A percentile compares a stretch with the other conserved stretches of the same genome.
Conservation (phyloP, 2,888 invertebrate species). For the Rotaria sp. region DNA sequence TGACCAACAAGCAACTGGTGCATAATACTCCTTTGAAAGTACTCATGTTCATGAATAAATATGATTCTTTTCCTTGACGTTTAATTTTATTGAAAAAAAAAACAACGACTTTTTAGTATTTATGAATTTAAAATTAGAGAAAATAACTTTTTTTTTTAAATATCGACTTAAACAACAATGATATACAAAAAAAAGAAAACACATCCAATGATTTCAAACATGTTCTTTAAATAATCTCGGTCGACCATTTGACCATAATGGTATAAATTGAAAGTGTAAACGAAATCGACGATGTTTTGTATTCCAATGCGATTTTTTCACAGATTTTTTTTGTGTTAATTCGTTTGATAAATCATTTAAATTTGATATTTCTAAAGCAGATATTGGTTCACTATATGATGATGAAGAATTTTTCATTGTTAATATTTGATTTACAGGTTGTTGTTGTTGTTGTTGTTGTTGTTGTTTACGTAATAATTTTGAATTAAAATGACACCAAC, state of each 20-base stretch:
- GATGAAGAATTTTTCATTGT: neutral
- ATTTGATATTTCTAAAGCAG: neutral
- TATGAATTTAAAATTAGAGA: neutral
- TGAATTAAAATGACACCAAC: slow-evolving; percentile 27
- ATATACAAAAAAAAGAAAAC: no score
- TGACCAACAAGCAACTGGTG: no score
- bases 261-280: neutral
- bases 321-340: neutral
- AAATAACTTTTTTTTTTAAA: neutral
- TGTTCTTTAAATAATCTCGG: neutral
- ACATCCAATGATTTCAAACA: neutral
- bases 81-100: neutral
- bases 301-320: neutral
- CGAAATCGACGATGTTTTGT: neutral
- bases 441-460: no score
- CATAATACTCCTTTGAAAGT: no score
- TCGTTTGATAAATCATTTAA: neutral
- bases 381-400: neutral
- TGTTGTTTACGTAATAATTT: neutral
- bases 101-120: neutral
- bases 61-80: neutral
- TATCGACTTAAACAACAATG: neutral
- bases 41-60: no score
- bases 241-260: neutral
- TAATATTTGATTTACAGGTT: neutral